Base-by-base conservation (phyloP, 2,888 invertebrate genomes). In the Hyposoter dolosus region DNA sequence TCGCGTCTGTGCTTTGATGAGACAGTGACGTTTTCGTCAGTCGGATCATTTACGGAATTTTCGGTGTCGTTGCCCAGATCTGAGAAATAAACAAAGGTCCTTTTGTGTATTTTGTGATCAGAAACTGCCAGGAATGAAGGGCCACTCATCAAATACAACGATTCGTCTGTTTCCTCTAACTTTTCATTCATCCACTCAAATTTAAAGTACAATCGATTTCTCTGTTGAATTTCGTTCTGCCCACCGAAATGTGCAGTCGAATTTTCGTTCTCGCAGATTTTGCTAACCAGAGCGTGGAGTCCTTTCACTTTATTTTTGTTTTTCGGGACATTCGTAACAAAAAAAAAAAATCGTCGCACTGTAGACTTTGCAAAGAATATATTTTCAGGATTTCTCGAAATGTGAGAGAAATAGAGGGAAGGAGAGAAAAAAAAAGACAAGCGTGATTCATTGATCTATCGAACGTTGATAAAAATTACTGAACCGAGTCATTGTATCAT, bases 301-400 rank as follows among this genome's bases (percentile, higher is more conserved):
- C 68, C 47, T 69, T 69, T 69, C 69, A 69, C 45, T 47, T 47
- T 35, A 35, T 35, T 35, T 69, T 5, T 32, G 23, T 69, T 69
- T 69, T 45, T 43, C 69, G 45, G 23, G 23, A 47, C 28, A 23
- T 28, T 69, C 28, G 56, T 23, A 35, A 53, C 12, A 28, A 28
- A 28, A 28, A 28, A 40, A 43, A 68, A 79, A 56, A 43, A 56
- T 60, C 17, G 32, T 71, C 23, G 56, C 2, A 10, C 19, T 9
- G 28, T 23, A 23, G 60, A 74, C 45, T 10, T 10, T 23, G 56
- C 56, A 12, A 28, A 60, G 4, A 60, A 60, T 28, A 28, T 28
- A 19, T 19, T 53, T 53, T 9, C 19, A 53, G 9, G 3, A 12
- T 15, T 60, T 28, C 12, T 19, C 19, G n/a, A 15, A 60, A 15